phyloP scores from a whole-genome alignment of 2,113 vertebrate species.

The Theristicus caerulescens region DNA sequence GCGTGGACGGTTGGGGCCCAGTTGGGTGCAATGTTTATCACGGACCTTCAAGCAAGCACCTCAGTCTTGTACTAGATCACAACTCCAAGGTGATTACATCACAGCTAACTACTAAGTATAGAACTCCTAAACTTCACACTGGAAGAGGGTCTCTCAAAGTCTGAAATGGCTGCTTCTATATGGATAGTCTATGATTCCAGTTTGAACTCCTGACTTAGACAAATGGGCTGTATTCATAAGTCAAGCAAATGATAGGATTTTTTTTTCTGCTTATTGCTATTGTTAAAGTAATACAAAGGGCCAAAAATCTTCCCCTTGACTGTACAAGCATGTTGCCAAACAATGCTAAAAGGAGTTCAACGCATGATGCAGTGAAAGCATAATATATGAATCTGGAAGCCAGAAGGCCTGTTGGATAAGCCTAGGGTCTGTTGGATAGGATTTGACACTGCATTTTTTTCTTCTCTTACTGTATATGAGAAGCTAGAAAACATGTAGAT shows the following conservation, averaged over 20 bases:
- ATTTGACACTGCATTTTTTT: background rate
- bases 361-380: background rate
- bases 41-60: background rate
- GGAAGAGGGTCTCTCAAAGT: background rate
- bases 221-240: background rate
- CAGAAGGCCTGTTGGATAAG: background rate
- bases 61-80: background rate
- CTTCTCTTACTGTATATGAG: background rate
- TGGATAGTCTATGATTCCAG: background rate
- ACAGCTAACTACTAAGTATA: background rate
- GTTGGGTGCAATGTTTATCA: background rate
- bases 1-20: background rate
- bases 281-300: background rate
- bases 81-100: background rate
- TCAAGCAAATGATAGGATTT: accelerated
- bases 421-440: background rate
- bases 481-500: background rate
- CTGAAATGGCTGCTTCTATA: background rate
- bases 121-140: background rate
- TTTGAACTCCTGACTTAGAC: background rate
- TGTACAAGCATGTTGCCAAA: background rate
- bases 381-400: background rate
- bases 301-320: background rate
- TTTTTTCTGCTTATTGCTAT: background rate
- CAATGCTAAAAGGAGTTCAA: background rate